Base-by-base conservation (phyloP, 2,113 vertebrate genomes). In the Campylorhamphus procurvoides region DNA sequence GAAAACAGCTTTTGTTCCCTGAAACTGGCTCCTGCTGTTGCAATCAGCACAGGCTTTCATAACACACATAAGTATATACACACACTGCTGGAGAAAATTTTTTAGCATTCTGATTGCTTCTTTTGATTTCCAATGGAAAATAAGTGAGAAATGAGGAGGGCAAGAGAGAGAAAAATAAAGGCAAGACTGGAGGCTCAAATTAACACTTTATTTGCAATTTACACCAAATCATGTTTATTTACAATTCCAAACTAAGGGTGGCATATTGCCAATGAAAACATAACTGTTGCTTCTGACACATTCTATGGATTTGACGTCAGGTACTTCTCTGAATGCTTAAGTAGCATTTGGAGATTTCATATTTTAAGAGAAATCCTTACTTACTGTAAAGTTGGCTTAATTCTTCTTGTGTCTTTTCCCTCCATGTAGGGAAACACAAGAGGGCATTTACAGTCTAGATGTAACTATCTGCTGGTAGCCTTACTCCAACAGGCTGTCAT, bases 11-110 rank as follows among this genome's bases (percentile, higher is more conserved):
- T 95, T 96, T 97, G 95, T 94, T 91, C 87, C 89, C 91, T 94
- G 78, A 94, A 94, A 89, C 86, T 92, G 53, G 39, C 76, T 96
- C 96, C 95, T 95, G 96, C 96, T 97, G 96, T 67, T 95, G 89
- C 92, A 97, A 96, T 97, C 95, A 97, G 85, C 10, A 2, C 81
- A 91, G 91, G 80, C 81, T 97, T 97, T 96, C 87, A 88, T 82
- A 95, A 84, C 66, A 60, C 49, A 69, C 33, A 29, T 77, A 84
- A 96, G 64, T 84, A 87, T 55, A 83, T 47, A 95, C 50, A 90
- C 49, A 92, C 74, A 80, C 91, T 84, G 85, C 85, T 94, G 94
- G 74, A 97, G 64, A 81, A 94, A 97, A 93, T 73, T 88, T 92
- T 86, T 96, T 85, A 96, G 74, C 83, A 87, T 93, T 93, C 91